Conservation (phyloP, 2,797 vertebrate genomes). For the Molossus molossus region DNA sequence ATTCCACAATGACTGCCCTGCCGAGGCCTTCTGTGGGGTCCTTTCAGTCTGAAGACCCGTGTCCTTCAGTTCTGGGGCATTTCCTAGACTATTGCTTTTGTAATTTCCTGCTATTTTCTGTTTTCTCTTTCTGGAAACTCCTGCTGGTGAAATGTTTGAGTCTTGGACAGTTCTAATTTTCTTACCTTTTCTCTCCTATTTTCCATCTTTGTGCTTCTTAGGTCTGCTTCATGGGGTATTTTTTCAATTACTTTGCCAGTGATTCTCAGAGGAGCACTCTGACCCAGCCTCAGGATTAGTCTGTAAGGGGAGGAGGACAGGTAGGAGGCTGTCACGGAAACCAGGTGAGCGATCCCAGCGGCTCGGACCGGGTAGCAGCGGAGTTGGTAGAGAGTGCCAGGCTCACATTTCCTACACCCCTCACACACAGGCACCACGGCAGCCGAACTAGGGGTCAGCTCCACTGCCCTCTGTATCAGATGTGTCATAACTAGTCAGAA, state of each 20-base stretch:
- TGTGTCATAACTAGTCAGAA: not conserved
- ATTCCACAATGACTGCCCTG: not conserved
- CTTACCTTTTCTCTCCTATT: conserved; percentile 51
- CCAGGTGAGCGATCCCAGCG: conserved; percentile 9
- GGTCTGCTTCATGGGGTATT: conserved; percentile 11
- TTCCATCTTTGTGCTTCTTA: conserved; percentile 64
- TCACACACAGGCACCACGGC: not conserved
- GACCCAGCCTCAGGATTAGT: conserved; percentile 62
- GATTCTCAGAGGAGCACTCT: conserved; percentile 52
- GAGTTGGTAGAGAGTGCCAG: not conserved
- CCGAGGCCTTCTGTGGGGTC: not conserved
- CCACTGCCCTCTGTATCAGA: not conserved
- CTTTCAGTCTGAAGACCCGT: not conserved
- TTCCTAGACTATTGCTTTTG: not conserved
- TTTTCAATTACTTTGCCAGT: conserved; percentile 26
- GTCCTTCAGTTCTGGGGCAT: not conserved
- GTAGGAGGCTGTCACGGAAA: not conserved
- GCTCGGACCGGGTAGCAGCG: not conserved
- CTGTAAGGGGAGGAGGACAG: not conserved
- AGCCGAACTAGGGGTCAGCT: not conserved
- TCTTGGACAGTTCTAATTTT: conserved; percentile 28
- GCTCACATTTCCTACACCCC: not conserved
- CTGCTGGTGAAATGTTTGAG: not conserved
- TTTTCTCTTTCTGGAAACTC: conserved; percentile 52
- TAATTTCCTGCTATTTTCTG: conserved; percentile 41